Conservation (phyloP, 1,140 invertebrate genomes). For the Augochlora pura region DNA sequence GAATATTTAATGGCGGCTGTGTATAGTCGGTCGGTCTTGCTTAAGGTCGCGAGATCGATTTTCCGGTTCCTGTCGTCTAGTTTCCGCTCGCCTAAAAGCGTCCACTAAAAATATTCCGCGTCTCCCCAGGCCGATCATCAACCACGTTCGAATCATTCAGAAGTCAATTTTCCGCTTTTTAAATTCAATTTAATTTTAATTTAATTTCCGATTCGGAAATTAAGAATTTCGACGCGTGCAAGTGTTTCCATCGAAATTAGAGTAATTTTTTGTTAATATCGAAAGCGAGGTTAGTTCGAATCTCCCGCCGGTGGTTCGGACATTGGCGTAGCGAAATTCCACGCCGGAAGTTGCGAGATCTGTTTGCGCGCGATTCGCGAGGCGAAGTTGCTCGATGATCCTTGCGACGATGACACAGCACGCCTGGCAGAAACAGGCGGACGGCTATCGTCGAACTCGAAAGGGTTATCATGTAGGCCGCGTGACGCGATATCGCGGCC, state of each 20-base stretch:
- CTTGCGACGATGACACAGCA: background rate
- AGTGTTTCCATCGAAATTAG: too few relatives aligned
- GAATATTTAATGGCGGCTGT: constrained; percentile 21
- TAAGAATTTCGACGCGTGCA: background rate
- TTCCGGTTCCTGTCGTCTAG: constrained; percentile 22
- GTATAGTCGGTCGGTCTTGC: constrained; percentile 25
- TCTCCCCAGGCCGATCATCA: background rate
- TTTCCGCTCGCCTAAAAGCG: background rate
- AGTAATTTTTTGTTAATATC: too few relatives aligned
- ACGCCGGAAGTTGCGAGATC: background rate
- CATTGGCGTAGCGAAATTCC: background rate
- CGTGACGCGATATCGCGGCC: constrained; percentile 66
- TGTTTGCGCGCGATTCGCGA: background rate
- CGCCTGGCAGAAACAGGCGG: background rate
- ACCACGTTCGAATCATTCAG: background rate
- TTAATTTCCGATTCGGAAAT: too few relatives aligned
- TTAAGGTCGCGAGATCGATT: constrained; percentile 21
- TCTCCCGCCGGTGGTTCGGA: background rate
- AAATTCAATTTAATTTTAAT: too few relatives aligned
- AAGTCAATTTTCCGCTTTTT: background rate
- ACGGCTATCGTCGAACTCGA: constrained; percentile 53
- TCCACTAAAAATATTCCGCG: background rate
- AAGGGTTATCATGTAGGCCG: constrained; percentile 73
- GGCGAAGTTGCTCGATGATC: background rate
- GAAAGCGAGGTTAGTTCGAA: too few relatives aligned